phyloP scores from a whole-genome alignment of 2,113 vertebrate genomes.

The Callopanchax toddi region DNA sequence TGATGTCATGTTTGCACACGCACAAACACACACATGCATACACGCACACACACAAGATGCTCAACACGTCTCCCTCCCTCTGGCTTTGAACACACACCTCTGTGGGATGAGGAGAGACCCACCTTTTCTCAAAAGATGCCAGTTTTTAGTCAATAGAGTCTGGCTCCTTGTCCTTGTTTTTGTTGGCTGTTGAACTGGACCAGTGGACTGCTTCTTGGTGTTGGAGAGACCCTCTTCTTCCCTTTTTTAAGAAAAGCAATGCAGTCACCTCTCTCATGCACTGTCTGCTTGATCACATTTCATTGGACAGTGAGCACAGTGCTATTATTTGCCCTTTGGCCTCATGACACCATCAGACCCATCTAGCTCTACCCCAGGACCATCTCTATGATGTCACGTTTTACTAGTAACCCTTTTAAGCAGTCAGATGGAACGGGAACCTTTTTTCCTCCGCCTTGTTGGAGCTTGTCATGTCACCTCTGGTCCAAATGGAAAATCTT shows the following conservation, averaged over 20 bases:
- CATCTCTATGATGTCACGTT: constrained; percentile 74
- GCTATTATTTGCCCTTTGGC: constrained; percentile 69
- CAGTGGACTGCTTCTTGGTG: constrained; percentile 63
- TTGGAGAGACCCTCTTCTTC: constrained; percentile 63
- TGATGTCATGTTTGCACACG: constrained; percentile 84
- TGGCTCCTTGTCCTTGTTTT: constrained; percentile 54
- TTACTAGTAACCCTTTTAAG: constrained; percentile 71
- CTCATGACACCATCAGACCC: constrained; percentile 72
- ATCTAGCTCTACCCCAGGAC: constrained; percentile 76
- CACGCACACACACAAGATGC: constrained; percentile 51
- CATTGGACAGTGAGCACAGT: constrained; percentile 66
- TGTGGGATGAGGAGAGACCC: constrained; percentile 52
- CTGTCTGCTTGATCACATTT: constrained; percentile 60
- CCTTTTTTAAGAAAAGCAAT: constrained; percentile 79
- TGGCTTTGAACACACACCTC: constrained; percentile 67
- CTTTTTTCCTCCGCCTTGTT: constrained; percentile 49
- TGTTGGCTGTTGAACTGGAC: constrained; percentile 67
- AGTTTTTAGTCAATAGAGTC: constrained; percentile 54
- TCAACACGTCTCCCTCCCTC: constrained; percentile 80
- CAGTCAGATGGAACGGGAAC: constrained; percentile 66
- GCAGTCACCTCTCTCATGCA: constrained; percentile 66
- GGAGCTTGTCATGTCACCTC: constrained; percentile 63
- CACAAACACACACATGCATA: constrained; percentile 31
- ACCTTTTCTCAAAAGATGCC: constrained; percentile 57
- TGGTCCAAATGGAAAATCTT: constrained; percentile 64